Evolutionary conservation across 2,888 invertebrate species (phyloP).

Genomic region (Anorthoa munda): DNA sequence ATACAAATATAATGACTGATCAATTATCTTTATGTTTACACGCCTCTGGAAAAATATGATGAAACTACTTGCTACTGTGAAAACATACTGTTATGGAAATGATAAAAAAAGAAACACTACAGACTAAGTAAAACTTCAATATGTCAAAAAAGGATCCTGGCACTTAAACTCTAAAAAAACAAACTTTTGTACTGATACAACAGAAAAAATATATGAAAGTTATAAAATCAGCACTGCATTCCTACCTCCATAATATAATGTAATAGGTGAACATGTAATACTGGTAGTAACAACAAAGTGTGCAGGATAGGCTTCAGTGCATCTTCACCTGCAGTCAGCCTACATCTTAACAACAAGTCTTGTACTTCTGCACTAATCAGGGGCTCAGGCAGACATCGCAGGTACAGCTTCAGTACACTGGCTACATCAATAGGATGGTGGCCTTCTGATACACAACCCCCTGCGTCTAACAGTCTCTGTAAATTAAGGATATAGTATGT

Average conservation of each 20-base stretch:
- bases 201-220: too few species aligned
- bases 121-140: neutral
- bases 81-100: neutral
- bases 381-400: constrained; percentile 96
- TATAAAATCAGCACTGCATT: neutral
- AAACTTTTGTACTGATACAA: too few species aligned
- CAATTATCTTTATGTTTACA: neutral
- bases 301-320: constrained; percentile 92
- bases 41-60: neutral
- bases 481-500: constrained; percentile 11
- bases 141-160: too few species aligned
- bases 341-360: constrained; percentile 94
- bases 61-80: too few species aligned
- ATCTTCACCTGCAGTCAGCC: constrained; percentile 90
- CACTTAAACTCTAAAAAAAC: neutral
- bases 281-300: constrained; percentile 94
- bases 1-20: neutral
- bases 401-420: constrained; percentile 96
- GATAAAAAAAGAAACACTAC: too few species aligned
- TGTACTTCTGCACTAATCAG: constrained; percentile 94
- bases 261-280: constrained; percentile 94
- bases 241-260: constrained; percentile 95
- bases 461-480: constrained; percentile 93
- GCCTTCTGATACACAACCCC: constrained; percentile 92
- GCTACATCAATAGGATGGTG: constrained; percentile 96